Conservation (phyloP, 1,140 invertebrate genomes). For the Drosophila pectinifera region DNA sequence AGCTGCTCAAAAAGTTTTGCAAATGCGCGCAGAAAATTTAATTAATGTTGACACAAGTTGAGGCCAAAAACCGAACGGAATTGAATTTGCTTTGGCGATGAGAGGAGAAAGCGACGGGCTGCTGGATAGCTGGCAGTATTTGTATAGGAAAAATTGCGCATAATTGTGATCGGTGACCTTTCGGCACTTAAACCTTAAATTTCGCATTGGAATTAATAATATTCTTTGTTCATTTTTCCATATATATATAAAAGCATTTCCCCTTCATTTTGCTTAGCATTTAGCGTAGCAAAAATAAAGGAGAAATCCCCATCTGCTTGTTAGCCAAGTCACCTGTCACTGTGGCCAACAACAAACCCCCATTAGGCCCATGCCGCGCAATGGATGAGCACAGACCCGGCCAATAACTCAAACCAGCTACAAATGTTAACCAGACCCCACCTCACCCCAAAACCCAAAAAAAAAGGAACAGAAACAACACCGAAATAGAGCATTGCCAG, state of each 20-base stretch:
- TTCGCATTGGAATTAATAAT: neutral
- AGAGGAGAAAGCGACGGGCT: neutral
- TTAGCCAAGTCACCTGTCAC: conserved; percentile 48
- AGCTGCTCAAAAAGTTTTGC: conserved; percentile 79
- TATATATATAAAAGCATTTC: no score
- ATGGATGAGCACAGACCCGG: conserved; percentile 30
- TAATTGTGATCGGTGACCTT: conserved; percentile 19
- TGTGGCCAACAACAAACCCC: conserved; percentile 33
- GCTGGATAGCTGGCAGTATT: conserved; percentile 1
- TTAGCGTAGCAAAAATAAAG: conserved; percentile 3
- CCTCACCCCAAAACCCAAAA: conserved; percentile 2
- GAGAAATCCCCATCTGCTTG: neutral
- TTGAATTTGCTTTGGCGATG: conserved; percentile 33
- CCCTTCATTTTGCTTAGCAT: conserved; percentile 21
- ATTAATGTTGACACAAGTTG: conserved; percentile 81
- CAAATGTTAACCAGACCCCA: conserved; percentile 34
- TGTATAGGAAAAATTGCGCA: conserved; percentile 7
- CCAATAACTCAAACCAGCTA: conserved; percentile 46
- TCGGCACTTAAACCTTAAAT: conserved; percentile 13
- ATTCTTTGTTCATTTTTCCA: neutral
- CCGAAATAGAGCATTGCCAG: conserved; percentile 44
- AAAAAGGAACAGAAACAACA: conserved; percentile 6
- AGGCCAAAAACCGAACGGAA: conserved; percentile 55
- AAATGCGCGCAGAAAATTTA: conserved; percentile 77
- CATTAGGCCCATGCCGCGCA: conserved; percentile 25